Base-by-base conservation (phyloP, 2,888 invertebrate species). In the Atherix ibis region DNA sequence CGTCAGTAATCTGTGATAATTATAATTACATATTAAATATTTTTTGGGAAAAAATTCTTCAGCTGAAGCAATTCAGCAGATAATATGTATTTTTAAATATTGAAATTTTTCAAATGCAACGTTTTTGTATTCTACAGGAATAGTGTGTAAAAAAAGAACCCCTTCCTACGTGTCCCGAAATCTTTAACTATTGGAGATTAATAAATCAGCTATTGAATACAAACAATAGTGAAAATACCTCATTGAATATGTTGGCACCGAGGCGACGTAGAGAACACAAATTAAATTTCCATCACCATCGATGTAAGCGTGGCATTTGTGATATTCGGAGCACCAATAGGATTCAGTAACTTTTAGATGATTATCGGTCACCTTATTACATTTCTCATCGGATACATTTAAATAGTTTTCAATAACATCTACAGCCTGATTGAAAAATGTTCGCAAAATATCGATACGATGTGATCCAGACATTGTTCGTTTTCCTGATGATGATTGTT, bases 321-420 rank as follows among this genome's bases (percentile, higher is more conserved):
- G 80, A 53, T 82, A 83, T 50, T 88, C 85, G 0, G 83, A 80
- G 53, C 78, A 77, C 76, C 84, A 81, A 52, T 83, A 85, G 2
- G 78, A 75, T 60, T 83, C 82, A 4, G 22, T 4, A 2, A 22
- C 36, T 19, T 31, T 35, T 10, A 16, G 4, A 15, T 31, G 17
- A 8, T 18, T 5, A 26, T 37, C 34, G 31, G 6, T 8, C 6
- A 10, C 17, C 2, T 10, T 2, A 6, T 6, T 26, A 12, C 14
- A 15, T 10, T 34, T 15, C 17, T 26, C 54, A 51, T 48, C 54
- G n/a, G n/a, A n/a, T n/a, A n/a, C n/a, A n/a, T n/a, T n/a, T 9
- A 50, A 45, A 43, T 63, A 63, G 1, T 61, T 53, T 3, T 58
- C 56, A 26, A 66, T 50, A 36, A 62, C 54, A 43, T 71, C 67